Evolutionary conservation across 2,797 vertebrate species (phyloP).

Genomic region (Salmo trutta): DNA sequence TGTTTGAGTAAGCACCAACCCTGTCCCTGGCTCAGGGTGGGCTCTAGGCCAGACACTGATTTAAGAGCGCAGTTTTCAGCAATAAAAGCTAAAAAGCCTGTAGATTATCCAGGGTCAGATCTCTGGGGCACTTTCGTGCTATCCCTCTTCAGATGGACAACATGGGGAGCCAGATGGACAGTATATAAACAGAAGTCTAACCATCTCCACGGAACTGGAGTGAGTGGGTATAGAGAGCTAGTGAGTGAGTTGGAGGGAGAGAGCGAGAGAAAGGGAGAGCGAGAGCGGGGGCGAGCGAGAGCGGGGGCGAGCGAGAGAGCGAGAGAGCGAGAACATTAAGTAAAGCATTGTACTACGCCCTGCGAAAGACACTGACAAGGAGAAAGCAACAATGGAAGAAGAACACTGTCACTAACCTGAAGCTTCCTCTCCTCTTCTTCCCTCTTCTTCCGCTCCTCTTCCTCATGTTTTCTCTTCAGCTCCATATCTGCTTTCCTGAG

Average conservation of each 20-base stretch:
- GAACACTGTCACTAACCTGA: constrained; percentile 76
- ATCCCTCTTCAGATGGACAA: constrained; percentile 3
- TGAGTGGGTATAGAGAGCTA: not conserved
- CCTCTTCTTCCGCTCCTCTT: constrained; percentile 92
- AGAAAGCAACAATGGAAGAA: not conserved
- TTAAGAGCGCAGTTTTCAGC: not conserved
- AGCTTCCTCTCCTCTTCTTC: constrained; percentile 90
- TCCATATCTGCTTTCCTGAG: constrained; percentile 94
- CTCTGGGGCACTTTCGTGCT: not conserved
- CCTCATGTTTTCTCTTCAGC: constrained; percentile 91
- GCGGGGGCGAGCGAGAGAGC: fast-evolving
- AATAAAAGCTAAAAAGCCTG: not conserved
- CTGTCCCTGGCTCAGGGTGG: not conserved
- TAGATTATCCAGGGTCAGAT: not conserved
- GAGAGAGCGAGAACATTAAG: not conserved
- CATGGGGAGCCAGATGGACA: not conserved
- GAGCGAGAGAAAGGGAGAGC: too few species aligned
- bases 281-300: too few species aligned
- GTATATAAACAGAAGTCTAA: not conserved
- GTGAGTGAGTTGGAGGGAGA: not conserved
- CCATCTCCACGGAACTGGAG: not conserved
- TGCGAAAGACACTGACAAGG: not conserved
- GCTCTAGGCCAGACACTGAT: not conserved
- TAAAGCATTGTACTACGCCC: not conserved
- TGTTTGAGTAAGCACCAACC: not conserved